Conservation (phyloP, 2,113 vertebrate species). For the Mohoua ochrocephala region DNA sequence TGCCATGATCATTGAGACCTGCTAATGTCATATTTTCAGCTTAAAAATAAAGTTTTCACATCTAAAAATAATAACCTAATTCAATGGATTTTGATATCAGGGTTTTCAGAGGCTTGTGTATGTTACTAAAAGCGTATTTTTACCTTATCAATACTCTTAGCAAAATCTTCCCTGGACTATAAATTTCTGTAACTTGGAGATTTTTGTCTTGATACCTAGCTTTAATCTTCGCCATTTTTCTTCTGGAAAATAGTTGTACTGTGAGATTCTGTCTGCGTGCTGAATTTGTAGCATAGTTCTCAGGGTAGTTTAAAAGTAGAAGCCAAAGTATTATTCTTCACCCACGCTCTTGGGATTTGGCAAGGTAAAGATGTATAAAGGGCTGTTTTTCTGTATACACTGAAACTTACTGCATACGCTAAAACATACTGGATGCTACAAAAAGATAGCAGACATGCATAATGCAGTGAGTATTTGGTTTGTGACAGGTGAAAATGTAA, state of each 20-base stretch:
- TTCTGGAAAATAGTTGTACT: not conserved
- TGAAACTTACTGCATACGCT: not conserved
- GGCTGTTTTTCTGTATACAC: not conserved
- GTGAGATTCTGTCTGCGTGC: not conserved
- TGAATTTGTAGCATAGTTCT: not conserved
- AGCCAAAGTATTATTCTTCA: not conserved
- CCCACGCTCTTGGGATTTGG: not conserved
- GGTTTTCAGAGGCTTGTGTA: not conserved
- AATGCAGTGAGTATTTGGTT: not conserved
- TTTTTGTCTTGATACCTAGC: not conserved
- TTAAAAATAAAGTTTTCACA: not conserved
- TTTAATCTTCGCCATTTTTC: not conserved
- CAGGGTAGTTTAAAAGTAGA: not conserved
- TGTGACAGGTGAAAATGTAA: not conserved
- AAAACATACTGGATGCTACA: not conserved
- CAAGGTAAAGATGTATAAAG: not conserved
- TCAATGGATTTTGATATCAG: not conserved
- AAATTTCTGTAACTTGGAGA: not conserved
- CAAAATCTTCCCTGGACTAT: not conserved
- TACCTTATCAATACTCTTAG: not conserved
- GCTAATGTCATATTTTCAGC: not conserved
- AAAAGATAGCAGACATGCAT: not conserved
- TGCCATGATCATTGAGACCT: not conserved
- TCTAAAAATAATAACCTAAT: not conserved
- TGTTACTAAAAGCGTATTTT: not conserved